A percentile compares a stretch with the other conserved stretches of the same genome.
Evolutionary conservation across 2,113 vertebrate genomes (phyloP).

Genomic region (Ptilonorhynchus violaceus): DNA sequence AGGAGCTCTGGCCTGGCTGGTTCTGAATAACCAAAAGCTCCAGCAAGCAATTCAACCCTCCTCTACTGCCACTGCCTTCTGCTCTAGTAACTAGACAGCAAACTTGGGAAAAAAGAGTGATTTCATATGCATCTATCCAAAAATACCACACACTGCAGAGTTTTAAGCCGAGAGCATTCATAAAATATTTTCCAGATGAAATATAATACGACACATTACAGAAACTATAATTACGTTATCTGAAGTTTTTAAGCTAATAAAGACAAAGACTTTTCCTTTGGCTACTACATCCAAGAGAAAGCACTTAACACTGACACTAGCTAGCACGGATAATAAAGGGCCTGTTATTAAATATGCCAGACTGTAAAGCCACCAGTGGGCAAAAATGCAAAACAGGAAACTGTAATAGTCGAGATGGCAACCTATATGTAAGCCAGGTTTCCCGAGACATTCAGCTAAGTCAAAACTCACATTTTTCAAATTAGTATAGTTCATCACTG

Average conservation of each 20-base stretch:
- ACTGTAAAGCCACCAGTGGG: not conserved
- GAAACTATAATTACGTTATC: not conserved
- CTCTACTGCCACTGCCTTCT: not conserved
- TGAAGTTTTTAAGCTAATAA: not conserved
- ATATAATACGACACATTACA: not conserved
- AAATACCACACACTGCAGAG: not conserved
- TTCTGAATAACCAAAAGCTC: not conserved
- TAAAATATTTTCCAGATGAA: not conserved
- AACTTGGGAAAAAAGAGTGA: not conserved
- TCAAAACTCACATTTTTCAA: not conserved
- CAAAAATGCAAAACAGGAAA: constrained; percentile 29
- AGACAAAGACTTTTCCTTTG: constrained; percentile 10
- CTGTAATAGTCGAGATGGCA: not conserved
- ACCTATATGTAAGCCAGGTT: not conserved
- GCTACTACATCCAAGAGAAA: constrained; percentile 11
- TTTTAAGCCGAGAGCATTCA: not conserved
- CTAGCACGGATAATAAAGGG: constrained; percentile 9
- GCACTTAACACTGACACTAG: constrained; percentile 15
- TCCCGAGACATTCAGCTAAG: not conserved
- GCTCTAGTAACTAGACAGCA: not conserved
- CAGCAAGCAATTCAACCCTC: not conserved
- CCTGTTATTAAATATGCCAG: constrained; percentile 11
- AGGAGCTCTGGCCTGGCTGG: not conserved
- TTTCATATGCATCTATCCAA: not conserved
- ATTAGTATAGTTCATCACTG: not conserved